Percentiles rank a stretch among this genome's conserved stretches.
phyloP scores from a whole-genome alignment of 2,888 invertebrate genomes.

The Aspidapion aeneum region DNA sequence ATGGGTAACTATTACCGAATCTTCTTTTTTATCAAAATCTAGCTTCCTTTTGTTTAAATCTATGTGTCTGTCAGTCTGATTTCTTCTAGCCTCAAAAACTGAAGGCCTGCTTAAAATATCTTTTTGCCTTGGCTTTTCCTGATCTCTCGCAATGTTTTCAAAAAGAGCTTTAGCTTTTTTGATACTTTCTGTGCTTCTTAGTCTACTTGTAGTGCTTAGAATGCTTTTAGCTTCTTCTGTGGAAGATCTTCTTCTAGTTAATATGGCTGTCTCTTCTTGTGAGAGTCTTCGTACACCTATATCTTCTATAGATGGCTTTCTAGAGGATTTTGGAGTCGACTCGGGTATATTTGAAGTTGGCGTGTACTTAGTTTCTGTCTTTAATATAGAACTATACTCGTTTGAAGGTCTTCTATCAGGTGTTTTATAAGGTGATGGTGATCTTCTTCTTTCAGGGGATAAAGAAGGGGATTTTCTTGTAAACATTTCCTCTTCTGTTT shows the following conservation, averaged over 20 bases:
- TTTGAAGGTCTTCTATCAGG: slow-evolving; percentile 34
- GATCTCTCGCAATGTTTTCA: slow-evolving; percentile 55
- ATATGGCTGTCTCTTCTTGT: background rate
- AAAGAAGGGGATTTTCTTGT: slow-evolving; percentile 21
- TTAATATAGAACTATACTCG: slow-evolving; percentile 25
- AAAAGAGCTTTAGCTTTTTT: slow-evolving; percentile 68
- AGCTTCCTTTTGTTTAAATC: slow-evolving; percentile 8
- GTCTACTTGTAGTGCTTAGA: slow-evolving; percentile 38
- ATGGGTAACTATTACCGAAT: slow-evolving; percentile 24
- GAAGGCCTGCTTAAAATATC: slow-evolving; percentile 54
- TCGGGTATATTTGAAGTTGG: slow-evolving; percentile 25
- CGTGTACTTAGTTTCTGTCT: slow-evolving; percentile 24
- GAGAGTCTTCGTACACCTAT: background rate
- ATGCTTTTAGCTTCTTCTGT: slow-evolving; percentile 37
- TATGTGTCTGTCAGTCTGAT: background rate
- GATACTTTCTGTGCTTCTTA: slow-evolving; percentile 62
- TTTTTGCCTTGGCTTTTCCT: slow-evolving; percentile 40
- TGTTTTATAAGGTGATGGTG: slow-evolving; percentile 28
- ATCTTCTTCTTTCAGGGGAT: slow-evolving; percentile 22
- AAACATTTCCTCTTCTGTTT: slow-evolving; percentile 29
- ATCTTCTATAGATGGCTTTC: slow-evolving; percentile 36
- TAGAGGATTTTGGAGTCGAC: slow-evolving; percentile 39
- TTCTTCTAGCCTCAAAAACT: slow-evolving; percentile 45
- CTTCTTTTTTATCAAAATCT: slow-evolving; percentile 8
- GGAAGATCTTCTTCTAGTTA: slow-evolving; percentile 23